These are phyloP conservation scores for Himalopsyche kuldschensis DNA, from an alignment of 2,888 invertebrate species.

Conservation along the genomic window DNA sequence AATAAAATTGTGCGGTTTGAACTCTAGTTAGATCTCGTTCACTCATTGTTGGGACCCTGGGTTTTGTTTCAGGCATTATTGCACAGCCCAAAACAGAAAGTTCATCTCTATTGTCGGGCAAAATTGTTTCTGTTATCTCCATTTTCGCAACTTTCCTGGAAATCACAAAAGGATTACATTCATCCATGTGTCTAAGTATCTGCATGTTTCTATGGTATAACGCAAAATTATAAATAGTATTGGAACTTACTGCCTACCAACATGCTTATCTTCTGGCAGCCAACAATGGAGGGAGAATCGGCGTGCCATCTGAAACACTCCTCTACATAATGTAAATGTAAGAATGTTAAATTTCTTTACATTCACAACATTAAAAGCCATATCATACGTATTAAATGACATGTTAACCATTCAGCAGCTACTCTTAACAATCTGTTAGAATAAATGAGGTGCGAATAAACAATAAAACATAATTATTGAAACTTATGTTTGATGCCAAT, in stretches of 20 bases:
- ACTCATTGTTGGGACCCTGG: constrained; percentile 61
- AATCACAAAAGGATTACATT: neutral
- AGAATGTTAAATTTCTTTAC: constrained; percentile 12
- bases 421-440: too few species aligned
- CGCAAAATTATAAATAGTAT: neutral
- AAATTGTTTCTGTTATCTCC: constrained; percentile 31
- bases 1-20: constrained; percentile 46
- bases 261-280: constrained; percentile 49
- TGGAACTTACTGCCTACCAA: constrained; percentile 43
- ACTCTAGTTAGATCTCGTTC: constrained; percentile 58
- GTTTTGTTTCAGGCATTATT: constrained; percentile 61
- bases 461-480: too few species aligned
- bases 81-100: constrained; percentile 60
- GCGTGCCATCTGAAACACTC: constrained; percentile 60
- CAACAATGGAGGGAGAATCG: constrained; percentile 59
- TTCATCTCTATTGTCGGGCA: constrained; percentile 35
- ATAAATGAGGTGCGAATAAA: too few species aligned
- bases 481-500: too few species aligned
- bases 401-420: too few species aligned
- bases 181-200: too few species aligned
- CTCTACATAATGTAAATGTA: constrained; percentile 45
- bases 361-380: neutral
- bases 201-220: too few species aligned
- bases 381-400: too few species aligned
- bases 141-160: constrained; percentile 37